Percentiles rank a stretch among this genome's conserved stretches.
phyloP scores from a whole-genome alignment of 2,113 vertebrate species.

The Ranitomeya imitator region DNA sequence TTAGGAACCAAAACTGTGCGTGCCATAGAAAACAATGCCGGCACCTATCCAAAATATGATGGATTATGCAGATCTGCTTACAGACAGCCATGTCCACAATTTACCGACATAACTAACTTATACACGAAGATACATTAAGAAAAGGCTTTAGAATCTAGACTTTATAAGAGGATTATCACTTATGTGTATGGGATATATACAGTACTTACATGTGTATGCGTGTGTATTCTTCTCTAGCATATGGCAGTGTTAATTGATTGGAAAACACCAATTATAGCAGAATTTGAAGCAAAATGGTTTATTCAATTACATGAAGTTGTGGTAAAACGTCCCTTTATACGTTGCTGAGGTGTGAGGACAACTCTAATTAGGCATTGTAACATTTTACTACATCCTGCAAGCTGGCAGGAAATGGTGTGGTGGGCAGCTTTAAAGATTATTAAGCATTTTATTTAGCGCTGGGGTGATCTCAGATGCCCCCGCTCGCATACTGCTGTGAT shows the following conservation, averaged over 20 bases:
- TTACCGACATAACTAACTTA: no score
- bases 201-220: neutral
- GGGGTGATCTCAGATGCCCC: conserved; percentile 46
- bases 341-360: conserved; percentile 53
- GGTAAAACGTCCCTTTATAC: conserved; percentile 51
- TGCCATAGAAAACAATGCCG: no score
- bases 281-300: neutral
- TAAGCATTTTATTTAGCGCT: conserved; percentile 56
- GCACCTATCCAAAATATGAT: no score
- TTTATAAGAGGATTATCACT: neutral
- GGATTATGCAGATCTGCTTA: no score
- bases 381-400: conserved; percentile 59
- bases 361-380: conserved; percentile 56
- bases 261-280: conserved; percentile 41
- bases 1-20: no score
- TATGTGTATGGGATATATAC: neutral
- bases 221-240: neutral
- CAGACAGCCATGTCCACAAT: no score
- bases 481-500: conserved; percentile 19
- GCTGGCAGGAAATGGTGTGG: conserved; percentile 54
- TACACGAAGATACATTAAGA: no score
- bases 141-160: no score
- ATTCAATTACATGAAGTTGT: conserved; percentile 19
- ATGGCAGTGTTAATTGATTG: conserved; percentile 25
- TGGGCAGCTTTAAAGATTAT: conserved; percentile 59